phyloP scores from a whole-genome alignment of 2,888 invertebrate genomes.

The Drosophila longiperda region DNA sequence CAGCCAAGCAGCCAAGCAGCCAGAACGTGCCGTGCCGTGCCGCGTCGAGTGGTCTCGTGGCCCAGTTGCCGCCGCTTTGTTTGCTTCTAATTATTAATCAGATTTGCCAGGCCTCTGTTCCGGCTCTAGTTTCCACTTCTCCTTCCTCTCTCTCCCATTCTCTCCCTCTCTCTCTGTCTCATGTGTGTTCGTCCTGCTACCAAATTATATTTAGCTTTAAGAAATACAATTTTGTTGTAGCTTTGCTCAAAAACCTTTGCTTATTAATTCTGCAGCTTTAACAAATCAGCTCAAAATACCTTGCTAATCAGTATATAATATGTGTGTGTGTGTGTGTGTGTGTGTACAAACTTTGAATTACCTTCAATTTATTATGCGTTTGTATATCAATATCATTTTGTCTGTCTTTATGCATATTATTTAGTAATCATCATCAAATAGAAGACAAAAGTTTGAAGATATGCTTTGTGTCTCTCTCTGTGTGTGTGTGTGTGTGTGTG shows the following conservation, averaged over 20 bases:
- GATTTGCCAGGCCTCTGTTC: conserved; percentile 1
- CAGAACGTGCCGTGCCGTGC: conserved; percentile 42
- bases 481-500: neutral
- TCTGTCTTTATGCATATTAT: neutral
- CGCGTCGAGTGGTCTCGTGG: conserved; percentile 21
- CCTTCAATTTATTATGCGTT: neutral
- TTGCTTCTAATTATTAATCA: conserved; percentile 65
- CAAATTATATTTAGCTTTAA: conserved; percentile 1
- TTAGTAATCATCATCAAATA: neutral
- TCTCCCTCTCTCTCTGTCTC: neutral
- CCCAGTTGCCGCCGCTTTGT: conserved; percentile 48
- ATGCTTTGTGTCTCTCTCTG: neutral
- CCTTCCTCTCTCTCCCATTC: neutral
- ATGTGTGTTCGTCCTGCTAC: neutral
- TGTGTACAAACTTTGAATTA: neutral
- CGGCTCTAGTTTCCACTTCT: neutral
- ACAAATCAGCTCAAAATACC: neutral
- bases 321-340: neutral
- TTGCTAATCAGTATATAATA: neutral
- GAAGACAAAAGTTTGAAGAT: too few species aligned
- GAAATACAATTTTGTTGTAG: neutral
- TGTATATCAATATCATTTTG: neutral
- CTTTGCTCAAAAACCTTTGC: neutral
- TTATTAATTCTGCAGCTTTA: neutral
- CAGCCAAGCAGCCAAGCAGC: neutral